phyloP scores from a whole-genome alignment of 2,888 invertebrate genomes.

The Troides oblongomaculatus region DNA sequence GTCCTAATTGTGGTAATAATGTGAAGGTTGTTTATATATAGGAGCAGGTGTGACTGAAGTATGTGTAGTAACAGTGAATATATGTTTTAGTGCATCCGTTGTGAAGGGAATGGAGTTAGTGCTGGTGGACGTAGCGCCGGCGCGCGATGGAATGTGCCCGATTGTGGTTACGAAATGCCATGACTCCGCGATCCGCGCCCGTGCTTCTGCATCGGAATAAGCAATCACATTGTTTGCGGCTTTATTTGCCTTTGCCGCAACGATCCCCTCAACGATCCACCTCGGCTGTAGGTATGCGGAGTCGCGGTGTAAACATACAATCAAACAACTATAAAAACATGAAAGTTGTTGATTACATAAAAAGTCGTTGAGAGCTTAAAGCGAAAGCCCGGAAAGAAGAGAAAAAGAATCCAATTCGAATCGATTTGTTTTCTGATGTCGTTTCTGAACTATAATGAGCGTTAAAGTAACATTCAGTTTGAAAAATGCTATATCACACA shows the following conservation, averaged over 20 bases:
- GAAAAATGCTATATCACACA: neutral
- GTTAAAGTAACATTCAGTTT: no score
- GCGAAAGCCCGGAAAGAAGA: neutral
- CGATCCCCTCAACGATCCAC: conserved; percentile 1
- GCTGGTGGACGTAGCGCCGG: conserved; percentile 67
- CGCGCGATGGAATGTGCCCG: conserved; percentile 70
- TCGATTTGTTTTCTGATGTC: no score
- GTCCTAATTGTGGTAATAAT: no score
- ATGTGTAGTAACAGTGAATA: neutral
- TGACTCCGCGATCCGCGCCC: conserved; percentile 57
- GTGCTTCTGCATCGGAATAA: conserved; percentile 54
- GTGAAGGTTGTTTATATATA: no score
- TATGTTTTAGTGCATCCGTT: conserved; percentile 1
- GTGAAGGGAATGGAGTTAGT: conserved; percentile 58
- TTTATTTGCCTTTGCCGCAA: conserved; percentile 31
- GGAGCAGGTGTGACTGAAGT: no score
- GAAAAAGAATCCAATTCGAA: no score
- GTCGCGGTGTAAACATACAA: neutral
- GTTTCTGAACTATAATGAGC: no score
- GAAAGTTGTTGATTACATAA: conserved; percentile 16
- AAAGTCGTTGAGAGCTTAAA: conserved; percentile 5
- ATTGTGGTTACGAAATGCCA: conserved; percentile 74
- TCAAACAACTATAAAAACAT: conserved; percentile 2
- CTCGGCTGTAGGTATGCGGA: neutral
- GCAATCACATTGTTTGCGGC: conserved; percentile 40